A percentile compares a stretch with the other conserved stretches of the same genome.
Evolutionary conservation across 2,888 invertebrate genomes (phyloP).

Genomic region (Barypeithes pellucidus): DNA sequence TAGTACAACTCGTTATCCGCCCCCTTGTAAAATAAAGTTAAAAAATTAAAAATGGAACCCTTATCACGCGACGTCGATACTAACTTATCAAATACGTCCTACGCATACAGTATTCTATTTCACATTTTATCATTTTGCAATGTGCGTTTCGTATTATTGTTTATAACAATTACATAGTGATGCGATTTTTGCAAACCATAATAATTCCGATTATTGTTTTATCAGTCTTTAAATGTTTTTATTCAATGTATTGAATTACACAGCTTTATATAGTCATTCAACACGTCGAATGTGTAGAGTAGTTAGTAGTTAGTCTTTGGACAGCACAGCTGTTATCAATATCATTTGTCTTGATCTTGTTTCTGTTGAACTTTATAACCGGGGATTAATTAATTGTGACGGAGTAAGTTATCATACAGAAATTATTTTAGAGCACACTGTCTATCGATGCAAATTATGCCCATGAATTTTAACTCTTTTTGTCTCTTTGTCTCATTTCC

Average conservation of each 20-base stretch:
- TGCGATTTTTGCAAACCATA: slow-evolving; percentile 9
- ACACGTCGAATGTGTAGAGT: not conserved
- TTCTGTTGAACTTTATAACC: not conserved
- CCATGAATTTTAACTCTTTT: too few species aligned
- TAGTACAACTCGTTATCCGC: too few species aligned
- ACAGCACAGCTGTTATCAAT: too few species aligned
- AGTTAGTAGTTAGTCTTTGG: not conserved
- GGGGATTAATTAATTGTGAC: too few species aligned
- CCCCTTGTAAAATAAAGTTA: too few species aligned
- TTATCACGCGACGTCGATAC: not conserved
- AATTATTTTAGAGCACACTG: too few species aligned
- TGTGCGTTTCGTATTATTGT: not conserved
- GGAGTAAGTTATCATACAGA: too few species aligned
- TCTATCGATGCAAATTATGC: too few species aligned
- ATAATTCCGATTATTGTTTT: slow-evolving; percentile 18
- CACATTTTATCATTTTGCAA: slow-evolving; percentile 3
- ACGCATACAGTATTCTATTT: slow-evolving; percentile 5
- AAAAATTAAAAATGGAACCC: too few species aligned
- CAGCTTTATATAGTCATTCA: not conserved
- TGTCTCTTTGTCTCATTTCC: too few species aligned
- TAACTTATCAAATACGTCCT: not conserved
- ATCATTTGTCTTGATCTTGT: too few species aligned
- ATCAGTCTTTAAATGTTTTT: slow-evolving; percentile 15
- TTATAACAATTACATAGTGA: slow-evolving; percentile 13
- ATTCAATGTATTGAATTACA: slow-evolving; percentile 14